Base-by-base conservation (phyloP, 2,888 invertebrate genomes). In the Agriopis marginaria region DNA sequence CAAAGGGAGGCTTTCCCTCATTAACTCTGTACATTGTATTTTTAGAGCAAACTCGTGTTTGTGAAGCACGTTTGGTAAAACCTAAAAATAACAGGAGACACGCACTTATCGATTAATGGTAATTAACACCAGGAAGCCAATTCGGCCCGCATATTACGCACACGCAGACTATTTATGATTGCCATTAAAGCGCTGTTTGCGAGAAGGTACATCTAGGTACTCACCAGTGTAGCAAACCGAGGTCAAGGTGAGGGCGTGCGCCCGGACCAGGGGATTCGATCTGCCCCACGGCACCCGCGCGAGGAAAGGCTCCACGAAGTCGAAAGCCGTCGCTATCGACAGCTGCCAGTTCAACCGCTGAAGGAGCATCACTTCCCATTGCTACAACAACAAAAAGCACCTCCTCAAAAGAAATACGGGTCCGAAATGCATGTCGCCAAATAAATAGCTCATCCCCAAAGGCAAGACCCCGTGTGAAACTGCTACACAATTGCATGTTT, bases 231-330 rank as follows among this genome's bases (percentile, higher is more conserved):
- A 97, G 86, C 97, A 97, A 74, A 97, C 95, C 53, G 97, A 96
- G 74, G 97, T 96, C 81, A 97, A 95, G 6, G 97, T 97, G 81
- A 97, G 96, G 59, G 97, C 96, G 84, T 97, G 97, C 73, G 96
- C 94, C 77, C 97, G 95, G 51, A 97, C 94, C 56, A 96, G 91
- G 59, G 95, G 91, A 77, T 95, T 95, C 63, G 95, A 89, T 67
- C 95, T 93, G 70, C 95, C 95, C 95, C 96, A 96, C 17, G 95
- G 89, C 74, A 93, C 90, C 78, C 97, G 93, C 78, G 96, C 96
- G 73, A 97, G 92, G 78, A 97, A 95, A 81, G 97, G 97, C 86
- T 97, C 97, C 82, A 97, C 95, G 91, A 97, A 97, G 91, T 98
- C 98, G 89, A 96, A 97, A 9, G 97, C 97, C 0, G 97, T 97